phyloP scores from a whole-genome alignment of 2,113 vertebrate genomes.

The Protobothrops flavoviridis region DNA sequence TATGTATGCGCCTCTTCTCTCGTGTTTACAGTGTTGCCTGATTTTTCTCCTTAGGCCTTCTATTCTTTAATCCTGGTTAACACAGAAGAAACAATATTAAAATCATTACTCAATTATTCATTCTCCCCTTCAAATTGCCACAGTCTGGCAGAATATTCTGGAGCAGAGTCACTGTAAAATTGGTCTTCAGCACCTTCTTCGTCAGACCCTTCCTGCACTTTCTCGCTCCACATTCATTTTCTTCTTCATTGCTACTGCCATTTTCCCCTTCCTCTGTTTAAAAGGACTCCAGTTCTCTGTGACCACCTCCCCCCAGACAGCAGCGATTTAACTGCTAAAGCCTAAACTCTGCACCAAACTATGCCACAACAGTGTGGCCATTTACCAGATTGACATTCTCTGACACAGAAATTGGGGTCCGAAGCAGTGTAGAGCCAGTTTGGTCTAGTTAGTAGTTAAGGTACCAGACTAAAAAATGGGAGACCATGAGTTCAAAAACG shows the following conservation, averaged over 20 bases:
- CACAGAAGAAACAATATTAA: neutral
- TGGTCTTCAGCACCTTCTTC: neutral
- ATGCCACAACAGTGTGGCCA: neutral
- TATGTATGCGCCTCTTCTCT: no score
- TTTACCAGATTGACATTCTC: neutral
- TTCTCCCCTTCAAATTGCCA: neutral
- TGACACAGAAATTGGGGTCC: neutral
- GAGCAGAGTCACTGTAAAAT: neutral
- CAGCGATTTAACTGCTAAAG: neutral
- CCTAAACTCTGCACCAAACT: neutral
- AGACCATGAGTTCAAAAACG: neutral
- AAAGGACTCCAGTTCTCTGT: neutral
- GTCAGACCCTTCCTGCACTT: neutral
- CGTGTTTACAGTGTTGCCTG: neutral
- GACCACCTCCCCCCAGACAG: neutral
- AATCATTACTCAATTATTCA: neutral
- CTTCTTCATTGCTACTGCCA: neutral
- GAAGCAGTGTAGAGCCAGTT: neutral
- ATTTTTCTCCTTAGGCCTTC: neutral
- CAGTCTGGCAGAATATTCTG: neutral
- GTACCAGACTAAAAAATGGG: neutral
- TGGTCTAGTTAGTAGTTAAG: neutral
- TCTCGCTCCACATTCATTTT: neutral
- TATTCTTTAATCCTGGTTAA: neutral
- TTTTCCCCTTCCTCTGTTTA: neutral